These are phyloP conservation scores for Proctacanthus coquilletti DNA, from an alignment of 1,140 invertebrate genomes.

Conservation along the genomic window DNA sequence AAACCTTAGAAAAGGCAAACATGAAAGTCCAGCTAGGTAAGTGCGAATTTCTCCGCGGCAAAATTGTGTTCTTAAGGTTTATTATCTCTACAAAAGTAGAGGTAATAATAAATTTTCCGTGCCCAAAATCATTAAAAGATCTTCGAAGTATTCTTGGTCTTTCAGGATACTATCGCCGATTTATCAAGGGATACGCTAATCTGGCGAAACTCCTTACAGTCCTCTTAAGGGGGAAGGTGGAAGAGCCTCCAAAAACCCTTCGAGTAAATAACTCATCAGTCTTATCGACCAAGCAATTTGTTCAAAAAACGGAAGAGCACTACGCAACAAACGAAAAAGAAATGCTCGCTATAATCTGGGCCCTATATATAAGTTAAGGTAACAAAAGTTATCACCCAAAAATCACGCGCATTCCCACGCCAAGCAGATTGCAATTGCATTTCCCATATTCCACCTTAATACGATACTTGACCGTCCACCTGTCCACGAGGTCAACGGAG, in stretches of 20 bases:
- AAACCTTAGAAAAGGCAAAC: constrained; percentile 20
- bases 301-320: too few species aligned
- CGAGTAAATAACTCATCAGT: constrained; percentile 4
- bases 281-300: constrained; percentile 9
- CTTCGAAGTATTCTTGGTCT: constrained; percentile 6
- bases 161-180: constrained; percentile 6
- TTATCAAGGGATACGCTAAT: constrained; percentile 7
- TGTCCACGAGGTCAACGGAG: too few species aligned
- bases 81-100: constrained; percentile 11
- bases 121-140: constrained; percentile 5
- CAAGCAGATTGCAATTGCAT: too few species aligned
- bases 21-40: constrained; percentile 32
- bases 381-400: too few species aligned
- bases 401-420: too few species aligned
- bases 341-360: too few species aligned
- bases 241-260: background rate
- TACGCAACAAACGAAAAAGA: too few species aligned
- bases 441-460: too few species aligned
- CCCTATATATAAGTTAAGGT: too few species aligned
- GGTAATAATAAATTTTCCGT: constrained; percentile 8
- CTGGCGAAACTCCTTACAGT: constrained; percentile 5
- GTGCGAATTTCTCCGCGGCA: constrained; percentile 23
- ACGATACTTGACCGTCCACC: too few species aligned
- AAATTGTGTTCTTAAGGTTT: constrained; percentile 9
- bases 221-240: constrained; percentile 6